Percentiles rank a stretch among this genome's conserved stretches.
Conservation (phyloP, 2,888 invertebrate genomes). For the Gandaritis pyraliata region DNA sequence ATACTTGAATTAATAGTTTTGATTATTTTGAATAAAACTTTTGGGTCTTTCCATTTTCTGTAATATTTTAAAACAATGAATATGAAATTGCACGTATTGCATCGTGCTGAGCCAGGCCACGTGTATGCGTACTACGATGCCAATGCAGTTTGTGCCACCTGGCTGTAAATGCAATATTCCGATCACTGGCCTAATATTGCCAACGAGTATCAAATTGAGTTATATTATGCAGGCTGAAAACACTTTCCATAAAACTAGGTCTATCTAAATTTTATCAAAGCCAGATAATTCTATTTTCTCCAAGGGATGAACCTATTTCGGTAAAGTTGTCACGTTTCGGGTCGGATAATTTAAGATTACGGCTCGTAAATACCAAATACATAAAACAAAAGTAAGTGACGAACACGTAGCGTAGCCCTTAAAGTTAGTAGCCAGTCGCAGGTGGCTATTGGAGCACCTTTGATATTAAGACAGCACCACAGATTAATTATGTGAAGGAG, state of each 20-base stretch:
- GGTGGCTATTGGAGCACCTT: conserved; percentile 24
- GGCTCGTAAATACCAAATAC: conserved; percentile 56
- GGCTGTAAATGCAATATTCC: conserved; percentile 16
- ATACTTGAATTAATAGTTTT: too few species aligned
- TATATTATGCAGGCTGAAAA: conserved; percentile 18
- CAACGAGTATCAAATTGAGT: conserved; percentile 15
- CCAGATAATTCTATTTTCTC: conserved; percentile 36
- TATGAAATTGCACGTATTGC: too few species aligned
- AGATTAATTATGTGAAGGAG: too few species aligned
- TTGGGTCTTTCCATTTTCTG: too few species aligned
- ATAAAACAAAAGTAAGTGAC: conserved; percentile 54
- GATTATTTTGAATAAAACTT: too few species aligned
- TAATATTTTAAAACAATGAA: too few species aligned
- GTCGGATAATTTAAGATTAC: conserved; percentile 60
- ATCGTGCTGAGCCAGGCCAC: neutral
- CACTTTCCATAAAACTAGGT: conserved; percentile 11
- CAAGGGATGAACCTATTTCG: conserved; percentile 43
- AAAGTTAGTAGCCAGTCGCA: conserved; percentile 45
- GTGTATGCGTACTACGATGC: conserved; percentile 6
- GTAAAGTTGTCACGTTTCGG: conserved; percentile 59
- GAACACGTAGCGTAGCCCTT: conserved; percentile 47
- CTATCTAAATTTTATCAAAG: conserved; percentile 34
- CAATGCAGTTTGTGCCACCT: conserved; percentile 22
- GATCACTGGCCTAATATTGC: conserved; percentile 9
- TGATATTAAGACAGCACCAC: conserved; percentile 36